These are phyloP conservation scores for Petrocephalus schoutedeni DNA, from an alignment of 2,797 vertebrate genomes.

Conservation along the genomic window DNA sequence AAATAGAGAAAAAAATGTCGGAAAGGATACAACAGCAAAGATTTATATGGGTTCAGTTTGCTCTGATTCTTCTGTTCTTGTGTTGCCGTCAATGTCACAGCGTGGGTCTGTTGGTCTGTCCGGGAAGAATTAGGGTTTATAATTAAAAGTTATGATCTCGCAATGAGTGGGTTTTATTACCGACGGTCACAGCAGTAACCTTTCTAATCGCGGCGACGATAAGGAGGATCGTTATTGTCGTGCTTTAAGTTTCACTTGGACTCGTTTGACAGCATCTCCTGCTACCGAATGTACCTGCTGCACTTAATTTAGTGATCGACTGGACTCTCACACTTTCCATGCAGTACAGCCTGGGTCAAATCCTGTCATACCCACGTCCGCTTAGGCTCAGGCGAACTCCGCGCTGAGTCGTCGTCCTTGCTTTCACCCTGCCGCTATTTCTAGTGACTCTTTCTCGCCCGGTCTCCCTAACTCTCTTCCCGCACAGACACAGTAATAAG, in stretches of 20 bases:
- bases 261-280: slow-evolving; percentile 18
- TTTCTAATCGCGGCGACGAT: slow-evolving; percentile 22
- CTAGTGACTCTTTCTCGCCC: slow-evolving; percentile 13
- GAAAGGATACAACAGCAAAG: slow-evolving; percentile 62
- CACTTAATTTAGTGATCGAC: neutral
- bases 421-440: neutral
- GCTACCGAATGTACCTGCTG: slow-evolving; percentile 23
- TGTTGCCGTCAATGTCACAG: slow-evolving; percentile 62
- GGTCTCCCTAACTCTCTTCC: neutral
- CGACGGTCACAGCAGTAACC: slow-evolving; percentile 24
- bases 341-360: slow-evolving; percentile 8
- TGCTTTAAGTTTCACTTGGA: slow-evolving; percentile 6
- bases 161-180: slow-evolving; percentile 15
- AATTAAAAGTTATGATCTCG: neutral
- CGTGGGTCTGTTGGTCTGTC: slow-evolving; percentile 46
- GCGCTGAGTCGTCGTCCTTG: slow-evolving; percentile 14
- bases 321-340: neutral
- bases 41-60: slow-evolving; percentile 54
- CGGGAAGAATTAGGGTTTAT: slow-evolving; percentile 34
- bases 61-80: slow-evolving; percentile 38
- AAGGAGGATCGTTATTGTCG: neutral
- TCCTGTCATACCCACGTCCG: neutral
- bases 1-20: slow-evolving; percentile 44
- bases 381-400: neutral
- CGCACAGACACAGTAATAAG: slow-evolving; percentile 35